Evolutionary conservation across 1,140 invertebrate genomes (phyloP).

Genomic region (Rhagoletis pomonella): DNA sequence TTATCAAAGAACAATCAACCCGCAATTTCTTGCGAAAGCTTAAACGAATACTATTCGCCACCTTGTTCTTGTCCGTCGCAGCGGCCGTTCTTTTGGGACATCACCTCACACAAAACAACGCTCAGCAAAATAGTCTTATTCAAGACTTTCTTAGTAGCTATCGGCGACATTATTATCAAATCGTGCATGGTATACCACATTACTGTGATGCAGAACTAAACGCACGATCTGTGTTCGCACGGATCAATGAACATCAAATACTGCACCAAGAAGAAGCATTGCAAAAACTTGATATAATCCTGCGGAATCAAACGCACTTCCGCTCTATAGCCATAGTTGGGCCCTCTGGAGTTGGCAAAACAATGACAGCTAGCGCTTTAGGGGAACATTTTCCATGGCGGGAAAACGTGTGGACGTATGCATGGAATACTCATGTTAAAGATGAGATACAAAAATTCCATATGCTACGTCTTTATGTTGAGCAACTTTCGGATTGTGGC

Average conservation of each 20-base stretch:
- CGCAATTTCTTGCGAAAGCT: neutral
- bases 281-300: constrained; percentile 57
- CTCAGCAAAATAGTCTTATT: constrained; percentile 41
- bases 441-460: constrained; percentile 63
- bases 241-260: constrained; percentile 56
- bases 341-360: constrained; percentile 66
- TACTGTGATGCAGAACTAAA: constrained; percentile 61
- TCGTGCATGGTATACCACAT: constrained; percentile 63
- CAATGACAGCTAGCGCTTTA: constrained; percentile 57
- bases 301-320: constrained; percentile 59
- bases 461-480: constrained; percentile 61
- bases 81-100: constrained; percentile 54
- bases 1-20: neutral
- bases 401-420: constrained; percentile 66
- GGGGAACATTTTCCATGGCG: constrained; percentile 65
- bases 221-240: constrained; percentile 55
- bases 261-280: constrained; percentile 63
- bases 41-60: constrained; percentile 36
- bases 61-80: constrained; percentile 2
- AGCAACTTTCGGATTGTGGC: constrained; percentile 65
- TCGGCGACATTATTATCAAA: constrained; percentile 58
- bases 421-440: constrained; percentile 65
- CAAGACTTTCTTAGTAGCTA: constrained; percentile 57
- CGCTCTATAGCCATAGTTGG: constrained; percentile 65
- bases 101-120: constrained; percentile 45